phyloP scores from a whole-genome alignment of 1,140 invertebrate species.

The Drosophila cardini region DNA sequence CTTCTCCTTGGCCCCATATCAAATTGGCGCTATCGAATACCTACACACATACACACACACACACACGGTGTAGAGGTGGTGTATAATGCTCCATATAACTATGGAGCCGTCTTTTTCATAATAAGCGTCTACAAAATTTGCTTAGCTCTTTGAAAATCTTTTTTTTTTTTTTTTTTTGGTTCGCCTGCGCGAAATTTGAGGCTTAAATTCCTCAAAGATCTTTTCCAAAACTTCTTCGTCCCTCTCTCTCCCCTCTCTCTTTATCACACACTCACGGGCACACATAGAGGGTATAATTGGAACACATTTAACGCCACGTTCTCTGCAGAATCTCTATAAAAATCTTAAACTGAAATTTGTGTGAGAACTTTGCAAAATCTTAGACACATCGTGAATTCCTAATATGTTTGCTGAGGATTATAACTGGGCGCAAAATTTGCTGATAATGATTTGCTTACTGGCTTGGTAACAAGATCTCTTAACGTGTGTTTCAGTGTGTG shows the following conservation, averaged over 20 bases:
- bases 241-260: not conserved
- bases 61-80: conserved; percentile 17
- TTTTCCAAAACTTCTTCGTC: conserved; percentile 41
- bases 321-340: conserved; percentile 30
- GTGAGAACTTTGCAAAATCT: conserved; percentile 68
- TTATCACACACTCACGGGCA: conserved; percentile 10
- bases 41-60: conserved; percentile 50
- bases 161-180: conserved; percentile 24
- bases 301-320: conserved; percentile 61
- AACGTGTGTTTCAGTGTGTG: conserved; percentile 5
- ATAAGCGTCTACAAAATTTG: conserved; percentile 65
- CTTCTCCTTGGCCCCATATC: conserved; percentile 74
- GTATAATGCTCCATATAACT: conserved; percentile 63
- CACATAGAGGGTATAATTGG: conserved; percentile 45
- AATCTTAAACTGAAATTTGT: conserved; percentile 70
- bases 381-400: conserved; percentile 20
- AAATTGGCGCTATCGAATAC: conserved; percentile 82
- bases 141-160: conserved; percentile 74
- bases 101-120: conserved; percentile 57
- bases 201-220: conserved; percentile 70
- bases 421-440: conserved; percentile 71
- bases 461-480: conserved; percentile 52
- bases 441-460: conserved; percentile 73
- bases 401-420: conserved; percentile 52
- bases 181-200: conserved; percentile 66